phyloP scores from a whole-genome alignment of 2,113 vertebrate species.

The Hippocampus guttulatus region DNA sequence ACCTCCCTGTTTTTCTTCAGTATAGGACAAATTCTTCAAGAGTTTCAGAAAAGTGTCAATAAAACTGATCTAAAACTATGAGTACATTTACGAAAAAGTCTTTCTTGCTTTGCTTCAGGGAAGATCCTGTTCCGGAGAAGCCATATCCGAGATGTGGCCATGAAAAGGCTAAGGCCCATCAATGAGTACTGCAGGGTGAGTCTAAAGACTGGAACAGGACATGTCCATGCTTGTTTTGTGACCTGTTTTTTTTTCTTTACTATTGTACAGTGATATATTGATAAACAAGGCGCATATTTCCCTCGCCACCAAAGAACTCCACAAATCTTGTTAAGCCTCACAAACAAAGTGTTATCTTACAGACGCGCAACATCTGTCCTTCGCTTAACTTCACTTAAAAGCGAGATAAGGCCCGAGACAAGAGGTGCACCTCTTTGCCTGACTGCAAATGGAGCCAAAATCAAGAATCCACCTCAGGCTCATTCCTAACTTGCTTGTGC shows the following conservation, averaged over 20 bases:
- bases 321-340: background rate
- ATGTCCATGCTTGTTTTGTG: background rate
- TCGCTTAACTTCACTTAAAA: slow-evolving; percentile 12
- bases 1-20: no score
- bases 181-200: slow-evolving; percentile 98
- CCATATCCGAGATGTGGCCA: slow-evolving; percentile 94
- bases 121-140: slow-evolving; percentile 97
- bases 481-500: slow-evolving; percentile 11
- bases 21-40: background rate
- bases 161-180: slow-evolving; percentile 92
- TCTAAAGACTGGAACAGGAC: background rate
- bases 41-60: background rate
- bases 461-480: slow-evolving; percentile 20
- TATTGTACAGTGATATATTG: background rate
- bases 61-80: background rate
- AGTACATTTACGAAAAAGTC: background rate
- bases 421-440: slow-evolving; percentile 16
- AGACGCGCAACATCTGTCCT: background rate
- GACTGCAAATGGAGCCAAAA: slow-evolving; percentile 5
- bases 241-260: background rate
- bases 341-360: background rate
- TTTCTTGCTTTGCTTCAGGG: slow-evolving; percentile 68
- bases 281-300: background rate
- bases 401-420: slow-evolving; percentile 17
- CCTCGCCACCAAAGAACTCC: background rate